Evolutionary conservation across 2,113 vertebrate genomes (phyloP).

Genomic region (Stictonetta naevosa): DNA sequence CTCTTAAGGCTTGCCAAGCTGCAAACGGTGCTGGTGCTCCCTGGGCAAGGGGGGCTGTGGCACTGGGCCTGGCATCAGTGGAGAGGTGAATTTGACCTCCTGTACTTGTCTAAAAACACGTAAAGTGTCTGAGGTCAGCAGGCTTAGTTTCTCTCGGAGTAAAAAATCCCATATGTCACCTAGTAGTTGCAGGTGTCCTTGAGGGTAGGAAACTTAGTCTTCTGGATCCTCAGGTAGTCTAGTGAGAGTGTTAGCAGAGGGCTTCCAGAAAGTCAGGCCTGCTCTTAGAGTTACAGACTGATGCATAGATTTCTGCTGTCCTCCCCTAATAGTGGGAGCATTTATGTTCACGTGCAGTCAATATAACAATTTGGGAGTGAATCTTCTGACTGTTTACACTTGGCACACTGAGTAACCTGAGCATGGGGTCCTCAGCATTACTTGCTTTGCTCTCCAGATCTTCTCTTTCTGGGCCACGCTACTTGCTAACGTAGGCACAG

Average conservation of each 20-base stretch:
- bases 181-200: not conserved
- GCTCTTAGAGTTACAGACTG: not conserved
- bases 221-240: not conserved
- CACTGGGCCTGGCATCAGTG: not conserved
- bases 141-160: not conserved
- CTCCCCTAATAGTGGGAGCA: not conserved
- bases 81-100: not conserved
- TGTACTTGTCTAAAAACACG: not conserved
- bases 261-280: not conserved
- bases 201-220: not conserved
- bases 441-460: not conserved
- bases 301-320: not conserved
- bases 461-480: not conserved
- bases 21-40: not conserved
- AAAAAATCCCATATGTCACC: not conserved
- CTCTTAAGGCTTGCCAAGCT: not conserved
- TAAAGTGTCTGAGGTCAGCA: not conserved
- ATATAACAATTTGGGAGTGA: not conserved
- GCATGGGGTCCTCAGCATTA: fast-evolving
- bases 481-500: fast-evolving
- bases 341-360: not conserved
- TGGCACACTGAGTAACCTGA: fast-evolving
- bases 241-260: not conserved
- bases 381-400: not conserved
- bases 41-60: not conserved